These are phyloP conservation scores for Seira musarum DNA, from an alignment of 2,888 invertebrate genomes.

Conservation along the genomic window DNA sequence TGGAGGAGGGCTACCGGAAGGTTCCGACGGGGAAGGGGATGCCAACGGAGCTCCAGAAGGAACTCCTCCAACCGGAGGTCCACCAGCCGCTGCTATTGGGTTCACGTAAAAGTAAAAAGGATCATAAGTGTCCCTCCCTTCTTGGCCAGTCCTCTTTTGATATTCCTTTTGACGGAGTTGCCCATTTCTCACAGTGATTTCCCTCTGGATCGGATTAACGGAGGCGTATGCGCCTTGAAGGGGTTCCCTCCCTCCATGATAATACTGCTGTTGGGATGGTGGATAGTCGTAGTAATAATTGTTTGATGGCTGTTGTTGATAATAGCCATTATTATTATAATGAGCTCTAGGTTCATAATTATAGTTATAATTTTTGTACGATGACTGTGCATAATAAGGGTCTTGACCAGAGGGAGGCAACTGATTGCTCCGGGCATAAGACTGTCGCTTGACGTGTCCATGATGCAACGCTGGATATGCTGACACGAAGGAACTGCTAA, in stretches of 20 bases:
- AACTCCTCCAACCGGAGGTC: not conserved
- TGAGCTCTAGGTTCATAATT: conserved; percentile 14
- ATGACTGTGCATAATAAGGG: conserved; percentile 38
- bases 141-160: conserved; percentile 52
- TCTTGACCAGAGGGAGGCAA: conserved; percentile 38
- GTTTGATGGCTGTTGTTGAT: not conserved
- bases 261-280: conserved; percentile 20
- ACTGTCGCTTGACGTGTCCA: conserved; percentile 38
- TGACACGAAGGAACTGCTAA: not conserved
- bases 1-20: conserved; percentile 7
- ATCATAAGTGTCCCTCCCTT: conserved; percentile 58
- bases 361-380: conserved; percentile 43
- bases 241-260: conserved; percentile 21
- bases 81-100: conserved; percentile 26
- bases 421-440: conserved; percentile 42
- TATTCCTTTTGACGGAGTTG: conserved; percentile 57
- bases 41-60: conserved; percentile 8
- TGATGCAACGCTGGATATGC: conserved; percentile 43
- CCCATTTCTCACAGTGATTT: conserved; percentile 46
- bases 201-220: conserved; percentile 40
- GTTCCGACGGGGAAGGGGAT: conserved; percentile 2
- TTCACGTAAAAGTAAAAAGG: conserved; percentile 60
- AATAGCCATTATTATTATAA: conserved; percentile 22
- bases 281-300: conserved; percentile 28
- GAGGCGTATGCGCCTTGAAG: conserved; percentile 23